These are phyloP conservation scores for Eretmocerus hayati DNA, from an alignment of 2,888 invertebrate species.

Conservation along the genomic window DNA sequence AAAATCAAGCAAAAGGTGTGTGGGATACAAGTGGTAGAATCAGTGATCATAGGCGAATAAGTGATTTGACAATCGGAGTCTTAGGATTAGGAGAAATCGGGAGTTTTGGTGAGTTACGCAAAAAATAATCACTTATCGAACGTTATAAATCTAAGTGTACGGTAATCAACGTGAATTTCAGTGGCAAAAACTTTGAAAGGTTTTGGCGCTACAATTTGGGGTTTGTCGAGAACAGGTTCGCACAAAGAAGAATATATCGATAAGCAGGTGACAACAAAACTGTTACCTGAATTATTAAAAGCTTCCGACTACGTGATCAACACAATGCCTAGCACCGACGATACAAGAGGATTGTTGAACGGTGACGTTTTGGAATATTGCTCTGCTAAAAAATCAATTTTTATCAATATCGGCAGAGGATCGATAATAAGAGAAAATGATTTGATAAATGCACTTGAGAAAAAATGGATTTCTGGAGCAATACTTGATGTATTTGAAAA, in stretches of 20 bases:
- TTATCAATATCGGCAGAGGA: constrained; percentile 57
- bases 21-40: constrained; percentile 44
- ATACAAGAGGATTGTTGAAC: constrained; percentile 49
- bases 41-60: constrained; percentile 33
- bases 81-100: constrained; percentile 54
- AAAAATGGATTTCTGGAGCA: constrained; percentile 52
- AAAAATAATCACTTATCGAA: constrained; percentile 3
- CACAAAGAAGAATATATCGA: constrained; percentile 24
- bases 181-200: constrained; percentile 47
- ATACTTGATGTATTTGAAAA: constrained; percentile 53
- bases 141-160: too few relatives aligned
- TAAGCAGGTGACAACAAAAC: constrained; percentile 37
- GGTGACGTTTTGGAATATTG: constrained; percentile 48
- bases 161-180: too few relatives aligned
- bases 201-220: constrained; percentile 48
- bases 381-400: constrained; percentile 45
- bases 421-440: constrained; percentile 50
- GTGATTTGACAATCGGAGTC: constrained; percentile 50
- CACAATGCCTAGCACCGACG: constrained; percentile 50
- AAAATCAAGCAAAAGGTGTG: constrained; percentile 38
- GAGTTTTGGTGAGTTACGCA: constrained; percentile 41
- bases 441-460: constrained; percentile 49
- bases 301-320: constrained; percentile 53
- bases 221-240: constrained; percentile 33
- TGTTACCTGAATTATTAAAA: constrained; percentile 41